Conservation (phyloP, 2,797 vertebrate species). For the Heteromormyrus szaboi region DNA sequence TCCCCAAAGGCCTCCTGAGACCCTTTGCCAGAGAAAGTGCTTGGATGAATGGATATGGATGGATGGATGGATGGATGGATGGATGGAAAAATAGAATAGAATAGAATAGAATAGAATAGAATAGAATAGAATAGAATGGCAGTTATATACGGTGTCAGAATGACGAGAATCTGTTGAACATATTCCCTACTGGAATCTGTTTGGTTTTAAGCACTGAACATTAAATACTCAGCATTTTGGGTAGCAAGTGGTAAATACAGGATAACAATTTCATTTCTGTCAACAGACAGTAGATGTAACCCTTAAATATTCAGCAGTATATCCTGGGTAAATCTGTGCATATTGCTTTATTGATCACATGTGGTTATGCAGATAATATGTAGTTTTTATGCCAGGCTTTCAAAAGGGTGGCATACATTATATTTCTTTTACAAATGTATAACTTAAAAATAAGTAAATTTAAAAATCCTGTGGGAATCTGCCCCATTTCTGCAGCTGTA, state of each 20-base stretch:
- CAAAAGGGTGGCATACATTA: not conserved
- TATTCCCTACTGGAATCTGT: not conserved
- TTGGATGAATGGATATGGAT: not conserved
- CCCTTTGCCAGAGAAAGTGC: not conserved
- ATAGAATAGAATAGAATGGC: not conserved
- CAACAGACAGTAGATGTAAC: not conserved
- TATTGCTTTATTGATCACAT: not conserved
- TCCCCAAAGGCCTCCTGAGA: not conserved
- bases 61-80: not conserved
- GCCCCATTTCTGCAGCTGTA: not conserved
- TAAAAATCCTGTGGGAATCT: not conserved
- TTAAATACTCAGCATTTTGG: not conserved
- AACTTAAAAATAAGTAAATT: not conserved
- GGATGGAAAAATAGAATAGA: too few species aligned
- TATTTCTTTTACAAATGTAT: not conserved
- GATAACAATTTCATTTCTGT: not conserved
- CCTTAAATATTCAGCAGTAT: not conserved
- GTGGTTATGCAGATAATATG: not conserved
- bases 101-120: not conserved
- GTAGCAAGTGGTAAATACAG: not conserved
- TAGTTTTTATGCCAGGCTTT: not conserved
- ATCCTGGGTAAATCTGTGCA: not conserved
- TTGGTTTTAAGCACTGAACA: not conserved
- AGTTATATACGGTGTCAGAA: not conserved
- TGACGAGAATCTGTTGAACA: not conserved